phyloP scores from a whole-genome alignment of 2,888 invertebrate genomes.

The Myopa testacea region DNA sequence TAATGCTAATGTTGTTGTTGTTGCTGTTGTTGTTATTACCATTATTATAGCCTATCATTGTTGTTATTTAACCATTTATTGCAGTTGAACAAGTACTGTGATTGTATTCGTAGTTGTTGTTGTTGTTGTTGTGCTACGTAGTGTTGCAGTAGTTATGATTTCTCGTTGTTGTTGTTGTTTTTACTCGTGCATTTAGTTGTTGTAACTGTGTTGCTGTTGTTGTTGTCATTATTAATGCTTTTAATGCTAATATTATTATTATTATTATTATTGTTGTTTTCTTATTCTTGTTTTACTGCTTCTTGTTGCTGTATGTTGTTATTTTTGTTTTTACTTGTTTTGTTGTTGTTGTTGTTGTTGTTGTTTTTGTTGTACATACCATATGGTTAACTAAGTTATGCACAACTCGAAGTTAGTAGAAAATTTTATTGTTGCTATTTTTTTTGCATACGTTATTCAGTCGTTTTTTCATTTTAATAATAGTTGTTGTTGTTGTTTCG shows the following conservation, averaged over 20 bases:
- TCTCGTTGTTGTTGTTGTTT: constrained; percentile 5
- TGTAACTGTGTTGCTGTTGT: background rate
- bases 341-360: too few species aligned
- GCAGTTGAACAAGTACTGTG: background rate
- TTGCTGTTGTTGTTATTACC: background rate
- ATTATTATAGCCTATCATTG: background rate
- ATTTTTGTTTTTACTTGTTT: background rate
- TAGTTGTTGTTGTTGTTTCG: too few species aligned
- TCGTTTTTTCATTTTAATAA: too few species aligned
- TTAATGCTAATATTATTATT: background rate
- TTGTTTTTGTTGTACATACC: too few species aligned
- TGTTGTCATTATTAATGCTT: background rate
- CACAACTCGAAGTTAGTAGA: too few species aligned
- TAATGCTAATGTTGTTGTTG: background rate
- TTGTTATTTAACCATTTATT: background rate
- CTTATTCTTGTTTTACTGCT: background rate
- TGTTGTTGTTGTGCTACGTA: background rate
- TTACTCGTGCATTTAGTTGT: background rate
- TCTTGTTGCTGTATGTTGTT: background rate
- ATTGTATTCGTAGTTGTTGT: background rate
- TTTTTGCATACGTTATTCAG: too few species aligned
- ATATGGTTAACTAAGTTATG: too few species aligned
- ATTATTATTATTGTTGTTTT: background rate
- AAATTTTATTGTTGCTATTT: too few species aligned
- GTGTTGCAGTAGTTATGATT: background rate